These are phyloP conservation scores for Polyploca ridens DNA, from an alignment of 2,888 invertebrate species.

Conservation along the genomic window DNA sequence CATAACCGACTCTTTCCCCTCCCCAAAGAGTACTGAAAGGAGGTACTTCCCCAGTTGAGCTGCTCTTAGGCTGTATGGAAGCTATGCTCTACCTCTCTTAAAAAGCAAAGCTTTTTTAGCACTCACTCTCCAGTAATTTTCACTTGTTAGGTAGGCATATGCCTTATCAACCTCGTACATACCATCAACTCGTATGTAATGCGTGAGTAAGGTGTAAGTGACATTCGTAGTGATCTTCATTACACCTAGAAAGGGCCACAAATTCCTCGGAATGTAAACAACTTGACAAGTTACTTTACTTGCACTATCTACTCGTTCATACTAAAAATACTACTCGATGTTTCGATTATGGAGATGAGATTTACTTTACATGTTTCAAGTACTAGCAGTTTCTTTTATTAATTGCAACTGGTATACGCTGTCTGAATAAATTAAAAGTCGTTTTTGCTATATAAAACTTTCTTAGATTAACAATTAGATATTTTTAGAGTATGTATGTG, in stretches of 20 bases:
- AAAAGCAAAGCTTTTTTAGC: no score
- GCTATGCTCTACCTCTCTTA: no score
- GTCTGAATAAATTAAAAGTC: neutral
- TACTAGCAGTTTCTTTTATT: neutral
- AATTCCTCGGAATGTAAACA: constrained; percentile 8
- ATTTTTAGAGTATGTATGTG: constrained; percentile 13
- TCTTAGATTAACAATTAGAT: constrained; percentile 4
- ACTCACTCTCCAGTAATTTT: no score
- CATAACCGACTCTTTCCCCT: no score
- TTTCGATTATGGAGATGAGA: constrained; percentile 1
- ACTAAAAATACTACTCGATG: neutral
- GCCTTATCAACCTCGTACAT: neutral
- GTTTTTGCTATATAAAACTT: neutral
- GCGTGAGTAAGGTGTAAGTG: neutral
- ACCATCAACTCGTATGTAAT: neutral
- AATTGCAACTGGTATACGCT: neutral
- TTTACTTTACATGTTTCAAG: constrained; percentile 1
- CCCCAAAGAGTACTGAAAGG: no score
- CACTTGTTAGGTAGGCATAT: neutral
- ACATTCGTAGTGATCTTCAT: constrained; percentile 14
- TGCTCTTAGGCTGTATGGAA: no score
- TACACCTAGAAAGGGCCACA: constrained; percentile 9
- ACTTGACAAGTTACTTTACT: constrained; percentile 2
- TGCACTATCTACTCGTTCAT: neutral
- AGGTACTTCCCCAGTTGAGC: no score